A percentile compares a stretch with the other conserved stretches of the same genome.
phyloP scores from a whole-genome alignment of 2,113 vertebrate species.

The Dasyurus viverrinus region DNA sequence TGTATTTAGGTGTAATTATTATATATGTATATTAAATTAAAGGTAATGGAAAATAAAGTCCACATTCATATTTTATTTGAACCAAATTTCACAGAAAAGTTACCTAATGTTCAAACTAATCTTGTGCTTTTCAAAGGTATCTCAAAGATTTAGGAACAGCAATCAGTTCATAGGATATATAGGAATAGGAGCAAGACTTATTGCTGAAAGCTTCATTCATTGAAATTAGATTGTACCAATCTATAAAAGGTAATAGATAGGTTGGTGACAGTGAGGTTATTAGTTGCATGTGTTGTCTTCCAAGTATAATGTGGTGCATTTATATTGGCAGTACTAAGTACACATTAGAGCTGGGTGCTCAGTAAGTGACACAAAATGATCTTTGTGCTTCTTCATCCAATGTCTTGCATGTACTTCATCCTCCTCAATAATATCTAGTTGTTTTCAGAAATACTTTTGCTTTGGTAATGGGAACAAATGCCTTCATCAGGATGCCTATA shows the following conservation, averaged over 20 bases:
- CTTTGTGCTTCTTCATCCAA: not conserved
- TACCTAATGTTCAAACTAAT: not conserved
- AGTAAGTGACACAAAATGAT: not conserved
- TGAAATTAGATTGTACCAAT: not conserved
- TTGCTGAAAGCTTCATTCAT: not conserved
- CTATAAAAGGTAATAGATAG: not conserved
- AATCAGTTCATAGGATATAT: not conserved
- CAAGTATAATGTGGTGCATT: not conserved
- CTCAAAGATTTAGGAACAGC: not conserved
- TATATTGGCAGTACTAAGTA: not conserved
- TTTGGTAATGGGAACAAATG: not conserved
- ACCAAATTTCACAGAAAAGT: not conserved
- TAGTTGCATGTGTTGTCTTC: not conserved
- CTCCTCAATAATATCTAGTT: not conserved
- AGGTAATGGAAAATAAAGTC: not conserved
- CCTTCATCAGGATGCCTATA: not conserved
- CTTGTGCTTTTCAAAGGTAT: not conserved
- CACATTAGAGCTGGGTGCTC: not conserved
- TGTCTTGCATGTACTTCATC: not conserved
- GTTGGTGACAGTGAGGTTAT: not conserved
- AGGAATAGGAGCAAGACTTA: not conserved
- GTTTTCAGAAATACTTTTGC: not conserved
- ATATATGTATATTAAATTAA: not conserved
- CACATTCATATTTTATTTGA: not conserved
- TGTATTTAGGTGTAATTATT: not conserved